phyloP scores from a whole-genome alignment of 2,888 invertebrate species.

The Watsonalla binaria region DNA sequence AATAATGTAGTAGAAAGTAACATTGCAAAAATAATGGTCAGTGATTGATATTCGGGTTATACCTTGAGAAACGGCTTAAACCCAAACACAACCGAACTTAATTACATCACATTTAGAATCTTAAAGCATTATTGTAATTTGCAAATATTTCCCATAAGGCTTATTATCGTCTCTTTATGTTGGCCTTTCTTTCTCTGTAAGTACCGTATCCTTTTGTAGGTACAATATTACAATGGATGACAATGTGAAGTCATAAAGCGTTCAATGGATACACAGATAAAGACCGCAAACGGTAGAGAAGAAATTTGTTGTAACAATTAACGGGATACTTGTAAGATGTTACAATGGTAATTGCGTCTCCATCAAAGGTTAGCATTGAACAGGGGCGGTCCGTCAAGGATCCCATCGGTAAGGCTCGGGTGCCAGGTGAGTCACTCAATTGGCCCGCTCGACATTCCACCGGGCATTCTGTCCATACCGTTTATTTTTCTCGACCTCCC shows the following conservation, averaged over 20 bases:
- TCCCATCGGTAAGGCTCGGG: slow-evolving; percentile 37
- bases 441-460: slow-evolving; percentile 53
- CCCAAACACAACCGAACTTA: slow-evolving; percentile 2
- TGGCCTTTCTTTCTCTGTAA: slow-evolving; percentile 16
- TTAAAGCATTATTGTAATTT: slow-evolving; percentile 12
- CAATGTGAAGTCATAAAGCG: slow-evolving; percentile 31
- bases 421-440: slow-evolving; percentile 54
- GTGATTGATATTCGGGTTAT: slow-evolving; percentile 33
- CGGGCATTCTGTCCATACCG: slow-evolving; percentile 53
- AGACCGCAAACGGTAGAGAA: slow-evolving; percentile 23
- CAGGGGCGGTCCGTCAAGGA: slow-evolving; percentile 37
- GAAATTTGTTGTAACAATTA: slow-evolving; percentile 14
- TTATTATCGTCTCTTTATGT: slow-evolving; percentile 25
- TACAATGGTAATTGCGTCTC: slow-evolving; percentile 33
- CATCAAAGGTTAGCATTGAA: slow-evolving; percentile 20
- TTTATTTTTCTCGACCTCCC: slow-evolving; percentile 39
- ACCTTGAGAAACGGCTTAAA: slow-evolving; percentile 25
- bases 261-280: slow-evolving; percentile 25
- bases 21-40: slow-evolving; percentile 21
- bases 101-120: slow-evolving; percentile 19
- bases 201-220: slow-evolving; percentile 4
- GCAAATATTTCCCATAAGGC: slow-evolving; percentile 9
- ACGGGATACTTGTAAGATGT: slow-evolving; percentile 21
- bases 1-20: slow-evolving; percentile 17
- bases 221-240: slow-evolving; percentile 22